phyloP scores from a whole-genome alignment of 2,113 vertebrate genomes.

The Rhadina sibilatrix region DNA sequence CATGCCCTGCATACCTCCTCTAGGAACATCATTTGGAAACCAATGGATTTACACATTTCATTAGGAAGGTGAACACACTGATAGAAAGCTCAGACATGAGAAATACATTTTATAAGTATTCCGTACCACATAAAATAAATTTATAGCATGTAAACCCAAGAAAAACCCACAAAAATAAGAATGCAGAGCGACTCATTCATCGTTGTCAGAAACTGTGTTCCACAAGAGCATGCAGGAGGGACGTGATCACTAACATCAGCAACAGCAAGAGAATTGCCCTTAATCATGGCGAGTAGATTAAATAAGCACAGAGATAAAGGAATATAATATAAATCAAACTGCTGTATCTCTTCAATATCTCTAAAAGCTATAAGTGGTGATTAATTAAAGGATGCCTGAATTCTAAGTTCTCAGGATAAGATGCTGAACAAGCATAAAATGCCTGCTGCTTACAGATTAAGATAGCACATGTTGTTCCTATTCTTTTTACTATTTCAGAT shows the following conservation, averaged over 20 bases:
- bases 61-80: background rate
- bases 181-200: background rate
- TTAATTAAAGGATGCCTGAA: slow-evolving; percentile 7
- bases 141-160: background rate
- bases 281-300: slow-evolving; percentile 33
- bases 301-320: slow-evolving; percentile 43
- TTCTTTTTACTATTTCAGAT: background rate
- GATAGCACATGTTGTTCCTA: background rate
- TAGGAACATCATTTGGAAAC: background rate
- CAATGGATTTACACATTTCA: background rate
- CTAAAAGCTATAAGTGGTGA: background rate
- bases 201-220: background rate
- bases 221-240: background rate
- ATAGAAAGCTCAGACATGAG: background rate
- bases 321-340: slow-evolving; percentile 41
- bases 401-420: background rate
- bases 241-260: background rate
- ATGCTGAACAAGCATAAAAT: background rate
- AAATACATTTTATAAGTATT: background rate
- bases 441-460: background rate
- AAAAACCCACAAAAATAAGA: background rate
- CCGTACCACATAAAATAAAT: background rate
- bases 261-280: background rate
- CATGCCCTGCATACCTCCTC: background rate
- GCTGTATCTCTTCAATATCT: background rate